Conservation (phyloP, 1,140 invertebrate genomes). For the Drosophila sulfurigaster region DNA sequence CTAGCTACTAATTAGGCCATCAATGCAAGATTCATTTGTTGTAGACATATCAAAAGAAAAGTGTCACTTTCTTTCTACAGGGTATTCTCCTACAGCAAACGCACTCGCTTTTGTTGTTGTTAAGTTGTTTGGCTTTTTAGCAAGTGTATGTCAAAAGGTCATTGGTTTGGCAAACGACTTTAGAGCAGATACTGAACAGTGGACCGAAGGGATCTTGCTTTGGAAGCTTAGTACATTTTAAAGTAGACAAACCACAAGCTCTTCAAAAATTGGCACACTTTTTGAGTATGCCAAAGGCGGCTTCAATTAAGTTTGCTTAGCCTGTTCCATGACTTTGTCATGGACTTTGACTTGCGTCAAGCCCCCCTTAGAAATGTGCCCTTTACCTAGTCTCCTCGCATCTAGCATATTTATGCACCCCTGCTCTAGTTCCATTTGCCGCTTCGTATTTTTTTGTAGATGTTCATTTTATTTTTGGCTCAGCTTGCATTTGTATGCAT, state of each 20-base stretch:
- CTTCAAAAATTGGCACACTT: constrained; percentile 43
- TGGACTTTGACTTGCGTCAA: constrained; percentile 2
- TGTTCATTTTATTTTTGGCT: background rate
- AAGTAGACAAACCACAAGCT: constrained; percentile 60
- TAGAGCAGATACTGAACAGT: constrained; percentile 14
- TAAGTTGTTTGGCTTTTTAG: constrained; percentile 49
- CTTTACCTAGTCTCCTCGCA: background rate
- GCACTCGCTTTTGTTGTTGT: constrained; percentile 21
- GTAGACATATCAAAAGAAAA: background rate
- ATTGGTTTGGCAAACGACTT: constrained; percentile 61
- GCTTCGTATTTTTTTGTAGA: constrained; percentile 15
- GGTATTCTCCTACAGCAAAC: constrained; percentile 12
- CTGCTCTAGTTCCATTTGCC: background rate
- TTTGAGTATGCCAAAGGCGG: constrained; percentile 5
- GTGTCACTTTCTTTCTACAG: background rate
- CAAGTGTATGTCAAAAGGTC: constrained; percentile 66
- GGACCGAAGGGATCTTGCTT: constrained; percentile 22
- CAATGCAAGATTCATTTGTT: too few relatives aligned
- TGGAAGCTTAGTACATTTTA: constrained; percentile 56
- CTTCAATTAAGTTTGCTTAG: constrained; percentile 40
- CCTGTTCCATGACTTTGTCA: constrained; percentile 25
- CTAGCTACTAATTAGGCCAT: too few relatives aligned
- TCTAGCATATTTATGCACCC: background rate
- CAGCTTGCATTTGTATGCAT: constrained; percentile 55
- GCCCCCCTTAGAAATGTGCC: background rate